Evolutionary conservation across 2,888 invertebrate genomes (phyloP), one percentile per base, ranked within the genome.

Genomic region (Agrilus cyanescens): DNA sequence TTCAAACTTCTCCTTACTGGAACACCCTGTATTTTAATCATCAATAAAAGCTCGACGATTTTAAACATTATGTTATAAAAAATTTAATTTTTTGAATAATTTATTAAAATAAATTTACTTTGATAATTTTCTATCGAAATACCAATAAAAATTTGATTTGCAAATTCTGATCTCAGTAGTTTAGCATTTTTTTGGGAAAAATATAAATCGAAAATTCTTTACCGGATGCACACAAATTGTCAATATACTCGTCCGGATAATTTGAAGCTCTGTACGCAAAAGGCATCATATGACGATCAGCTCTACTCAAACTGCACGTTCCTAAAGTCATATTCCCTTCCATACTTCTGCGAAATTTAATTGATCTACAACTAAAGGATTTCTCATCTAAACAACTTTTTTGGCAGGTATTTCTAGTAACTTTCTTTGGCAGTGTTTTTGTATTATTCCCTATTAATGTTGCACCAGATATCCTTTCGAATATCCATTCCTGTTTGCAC

Each of bases 191-290:
- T 14, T 13, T 15, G n/a, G n/a, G n/a, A n/a, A n/a, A 16, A 40
- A 40, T 32, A 15, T n/a, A 31, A 10, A 31, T 33, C 18, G 10
- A 15, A 43, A 13, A 20, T 32, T 7, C 13, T 16, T 40, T 46
- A 52, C 50, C 53, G 74, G 77, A 75, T 49, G 73, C 69, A 65
- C 90, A 90, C 57, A 87, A 82, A 65, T 84, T 86, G 62, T 88
- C 87, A 53, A 89, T 76, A 62, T 90, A 90, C 56, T 86, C 83
- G 25, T 86, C 82, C 53, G 81, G 77, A 54, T 77, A 79, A 57
- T 78, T 77, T 2, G 84, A 78, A 4, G 81, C 82, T 32, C 85
- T 71, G 63, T 84, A 90, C 3, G 85, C 78, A 57, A 82, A 83
- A 0, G 87, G 85, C 51, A 80, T 76, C 1, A 80, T 76, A 57